Evolutionary conservation across 2,113 vertebrate species (phyloP).

Genomic region (Amphiprion percula): DNA sequence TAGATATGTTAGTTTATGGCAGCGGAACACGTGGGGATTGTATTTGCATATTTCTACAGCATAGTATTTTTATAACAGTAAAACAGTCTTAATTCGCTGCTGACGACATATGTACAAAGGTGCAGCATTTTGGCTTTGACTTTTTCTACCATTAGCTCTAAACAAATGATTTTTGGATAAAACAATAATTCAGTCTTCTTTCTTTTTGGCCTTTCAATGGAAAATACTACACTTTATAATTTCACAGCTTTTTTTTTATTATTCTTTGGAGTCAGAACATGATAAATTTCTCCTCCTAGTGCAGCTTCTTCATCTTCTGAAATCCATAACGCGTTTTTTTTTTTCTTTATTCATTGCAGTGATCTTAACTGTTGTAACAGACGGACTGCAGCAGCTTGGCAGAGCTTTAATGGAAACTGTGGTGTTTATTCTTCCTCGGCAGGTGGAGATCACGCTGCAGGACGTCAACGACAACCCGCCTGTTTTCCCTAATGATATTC

Average conservation of each 20-base stretch:
- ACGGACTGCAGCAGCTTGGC: slow-evolving; percentile 27
- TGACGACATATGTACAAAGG: no score
- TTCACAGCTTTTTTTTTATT: slow-evolving; percentile 29
- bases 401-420: slow-evolving; percentile 52
- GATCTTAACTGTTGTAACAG: slow-evolving; percentile 55
- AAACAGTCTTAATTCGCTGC: no score
- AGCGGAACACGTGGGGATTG: neutral
- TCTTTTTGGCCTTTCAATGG: slow-evolving; percentile 25
- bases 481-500: slow-evolving; percentile 93
- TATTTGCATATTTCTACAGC: no score
- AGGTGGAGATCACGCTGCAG: slow-evolving; percentile 99
- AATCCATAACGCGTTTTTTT: slow-evolving; percentile 8
- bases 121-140: neutral
- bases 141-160: neutral
- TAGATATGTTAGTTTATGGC: neutral
- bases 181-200: slow-evolving; percentile 28
- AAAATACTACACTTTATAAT: slow-evolving; percentile 21
- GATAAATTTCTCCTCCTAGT: slow-evolving; percentile 26
- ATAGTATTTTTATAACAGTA: no score
- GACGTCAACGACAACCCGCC: slow-evolving; percentile 99
- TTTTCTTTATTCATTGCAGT: neutral
- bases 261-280: slow-evolving; percentile 7
- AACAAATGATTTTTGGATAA: slow-evolving; percentile 22
- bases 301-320: slow-evolving; percentile 57
- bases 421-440: slow-evolving; percentile 61